Percentiles rank a stretch among this genome's conserved stretches.
phyloP scores from a whole-genome alignment of 2,888 invertebrate species.

The Coleophora flavipennella region DNA sequence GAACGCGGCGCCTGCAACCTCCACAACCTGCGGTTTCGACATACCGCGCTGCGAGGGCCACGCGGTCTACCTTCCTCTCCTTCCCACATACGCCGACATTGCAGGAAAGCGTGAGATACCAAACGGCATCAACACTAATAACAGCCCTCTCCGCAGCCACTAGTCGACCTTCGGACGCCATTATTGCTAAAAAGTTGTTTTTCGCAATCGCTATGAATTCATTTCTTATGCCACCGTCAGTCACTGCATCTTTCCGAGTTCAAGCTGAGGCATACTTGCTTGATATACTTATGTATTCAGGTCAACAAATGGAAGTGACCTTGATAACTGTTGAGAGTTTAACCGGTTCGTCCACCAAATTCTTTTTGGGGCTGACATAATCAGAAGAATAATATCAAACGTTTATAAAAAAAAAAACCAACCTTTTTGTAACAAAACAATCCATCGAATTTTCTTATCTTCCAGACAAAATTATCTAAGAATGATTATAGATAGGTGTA shows the following conservation, averaged over 20 bases:
- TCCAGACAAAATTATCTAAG: too few species aligned
- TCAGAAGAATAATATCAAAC: too few species aligned
- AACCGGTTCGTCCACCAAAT: too few species aligned
- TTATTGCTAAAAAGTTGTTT: constrained; percentile 59
- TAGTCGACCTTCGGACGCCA: constrained; percentile 59
- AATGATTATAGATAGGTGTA: too few species aligned
- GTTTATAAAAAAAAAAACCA: too few species aligned
- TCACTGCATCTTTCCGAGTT: constrained; percentile 10
- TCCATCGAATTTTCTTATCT: too few species aligned
- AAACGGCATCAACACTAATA: constrained; percentile 22
- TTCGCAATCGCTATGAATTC: constrained; percentile 53
- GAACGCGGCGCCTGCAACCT: too few species aligned
- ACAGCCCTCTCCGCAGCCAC: constrained; percentile 32
- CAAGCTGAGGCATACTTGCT: constrained; percentile 12
- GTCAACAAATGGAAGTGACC: not conserved
- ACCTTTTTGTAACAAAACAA: too few species aligned
- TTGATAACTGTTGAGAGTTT: not conserved
- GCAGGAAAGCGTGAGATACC: constrained; percentile 26
- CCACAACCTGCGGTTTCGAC: constrained; percentile 56
- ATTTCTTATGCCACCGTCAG: constrained; percentile 38
- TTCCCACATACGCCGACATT: constrained; percentile 25
- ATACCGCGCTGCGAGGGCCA: constrained; percentile 36
- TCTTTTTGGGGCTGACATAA: too few species aligned
- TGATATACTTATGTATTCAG: constrained; percentile 1
- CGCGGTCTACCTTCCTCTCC: constrained; percentile 33